Evolutionary conservation across 1,140 invertebrate genomes (phyloP).

Genomic region (Drosophila truncata): DNA sequence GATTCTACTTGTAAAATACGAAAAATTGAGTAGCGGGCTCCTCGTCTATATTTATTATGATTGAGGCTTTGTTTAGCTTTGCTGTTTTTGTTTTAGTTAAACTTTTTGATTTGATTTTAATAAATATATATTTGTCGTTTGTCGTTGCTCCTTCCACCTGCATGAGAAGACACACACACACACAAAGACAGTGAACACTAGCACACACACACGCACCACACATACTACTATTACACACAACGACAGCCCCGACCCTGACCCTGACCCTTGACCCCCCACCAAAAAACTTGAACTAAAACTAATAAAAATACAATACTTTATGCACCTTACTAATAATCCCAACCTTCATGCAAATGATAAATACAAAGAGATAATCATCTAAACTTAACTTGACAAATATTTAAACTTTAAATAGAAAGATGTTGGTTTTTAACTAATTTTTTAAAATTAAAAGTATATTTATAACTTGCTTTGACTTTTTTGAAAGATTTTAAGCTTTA

Average conservation of each 20-base stretch:
- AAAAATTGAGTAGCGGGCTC: constrained; percentile 18
- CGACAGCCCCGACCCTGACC: constrained; percentile 24
- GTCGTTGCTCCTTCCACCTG: constrained; percentile 29
- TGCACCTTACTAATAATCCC: constrained; percentile 8
- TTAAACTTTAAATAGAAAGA: not conserved
- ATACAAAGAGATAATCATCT: not conserved
- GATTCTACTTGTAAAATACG: too few species aligned
- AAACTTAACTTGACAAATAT: not conserved
- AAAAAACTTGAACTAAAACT: constrained; percentile 14
- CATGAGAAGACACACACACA: constrained; percentile 19
- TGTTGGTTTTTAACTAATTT: not conserved
- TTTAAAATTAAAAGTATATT: not conserved
- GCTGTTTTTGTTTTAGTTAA: constrained; percentile 25
- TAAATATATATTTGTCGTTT: constrained; percentile 8
- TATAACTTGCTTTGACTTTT: not conserved
- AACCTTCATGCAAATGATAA: not conserved
- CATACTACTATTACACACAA: constrained; percentile 11
- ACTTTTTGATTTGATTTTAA: constrained; percentile 4
- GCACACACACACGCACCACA: not conserved
- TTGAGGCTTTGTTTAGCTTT: constrained; percentile 13
- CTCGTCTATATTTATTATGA: not conserved
- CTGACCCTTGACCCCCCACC: not conserved
- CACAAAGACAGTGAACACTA: constrained; percentile 6
- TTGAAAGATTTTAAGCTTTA: too few species aligned
- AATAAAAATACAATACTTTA: not conserved